These are phyloP conservation scores for Montipora efflorescens DNA, from an alignment of 64 coral and sea anemone species.

Conservation along the genomic window DNA sequence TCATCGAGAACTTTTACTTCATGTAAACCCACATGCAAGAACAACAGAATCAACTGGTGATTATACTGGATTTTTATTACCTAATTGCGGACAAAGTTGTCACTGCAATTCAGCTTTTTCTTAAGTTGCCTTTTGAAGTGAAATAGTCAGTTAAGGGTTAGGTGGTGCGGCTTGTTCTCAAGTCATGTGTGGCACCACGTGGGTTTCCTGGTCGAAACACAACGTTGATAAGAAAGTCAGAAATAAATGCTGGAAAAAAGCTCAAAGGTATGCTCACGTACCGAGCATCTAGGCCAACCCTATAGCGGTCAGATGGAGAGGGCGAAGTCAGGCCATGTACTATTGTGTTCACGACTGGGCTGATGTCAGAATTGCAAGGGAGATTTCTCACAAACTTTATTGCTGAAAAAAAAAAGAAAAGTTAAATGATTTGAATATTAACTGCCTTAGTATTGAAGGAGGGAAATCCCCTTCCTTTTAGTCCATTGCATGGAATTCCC, in stretches of 20 bases:
- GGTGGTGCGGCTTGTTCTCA: too few relatives aligned
- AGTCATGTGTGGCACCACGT: neutral
- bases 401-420: neutral
- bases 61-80: too few relatives aligned
- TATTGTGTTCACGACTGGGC: slow-evolving; percentile 34
- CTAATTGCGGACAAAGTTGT: too few relatives aligned
- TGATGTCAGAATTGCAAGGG: neutral
- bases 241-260: neutral
- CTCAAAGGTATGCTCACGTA: neutral
- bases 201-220: neutral
- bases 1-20: too few relatives aligned
- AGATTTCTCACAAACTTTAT: slow-evolving; percentile 14
- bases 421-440: neutral
- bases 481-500: too few relatives aligned
- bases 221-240: neutral
- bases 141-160: too few relatives aligned
- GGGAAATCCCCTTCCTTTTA: too few relatives aligned
- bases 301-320: neutral
- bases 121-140: too few relatives aligned
- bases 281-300: slow-evolving; percentile 43
- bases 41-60: too few relatives aligned
- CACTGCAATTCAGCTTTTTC: too few relatives aligned
- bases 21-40: too few relatives aligned
- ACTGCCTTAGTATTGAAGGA: too few relatives aligned
- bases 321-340: slow-evolving; percentile 43